Conservation (phyloP, 2,797 vertebrate species). For the Coendou prehensilis region DNA sequence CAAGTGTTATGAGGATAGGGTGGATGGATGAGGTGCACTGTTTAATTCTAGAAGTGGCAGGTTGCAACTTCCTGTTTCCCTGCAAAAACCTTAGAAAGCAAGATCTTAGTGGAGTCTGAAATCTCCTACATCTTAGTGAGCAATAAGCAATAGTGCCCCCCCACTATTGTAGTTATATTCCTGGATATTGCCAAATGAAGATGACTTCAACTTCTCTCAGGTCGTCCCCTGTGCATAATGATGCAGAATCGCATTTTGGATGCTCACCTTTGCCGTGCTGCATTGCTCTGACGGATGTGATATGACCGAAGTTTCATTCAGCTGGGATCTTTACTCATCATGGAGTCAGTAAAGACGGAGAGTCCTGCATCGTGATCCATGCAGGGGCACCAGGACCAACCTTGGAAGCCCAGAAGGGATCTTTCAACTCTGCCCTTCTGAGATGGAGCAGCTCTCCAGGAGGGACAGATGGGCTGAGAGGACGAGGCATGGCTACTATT, state of each 20-base stretch:
- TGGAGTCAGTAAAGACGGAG: background rate
- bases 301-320: background rate
- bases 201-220: background rate
- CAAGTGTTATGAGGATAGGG: background rate
- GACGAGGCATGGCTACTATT: background rate
- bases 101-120: background rate
- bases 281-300: background rate
- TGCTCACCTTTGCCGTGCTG: background rate
- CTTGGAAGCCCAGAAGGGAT: background rate
- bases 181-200: background rate
- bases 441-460: background rate
- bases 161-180: background rate
- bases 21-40: background rate
- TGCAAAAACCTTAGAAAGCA: background rate
- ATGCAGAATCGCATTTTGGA: background rate
- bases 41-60: background rate
- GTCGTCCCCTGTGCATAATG: background rate
- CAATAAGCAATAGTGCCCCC: no score
- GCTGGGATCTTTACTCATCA: rapidly evolving
- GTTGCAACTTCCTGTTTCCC: background rate
- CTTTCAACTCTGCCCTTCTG: background rate
- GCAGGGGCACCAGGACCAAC: background rate
- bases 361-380: rapidly evolving
- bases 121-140: background rate
- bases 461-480: background rate